Conservation (phyloP, 2,113 vertebrate species). For the Burhinus bistriatus region DNA sequence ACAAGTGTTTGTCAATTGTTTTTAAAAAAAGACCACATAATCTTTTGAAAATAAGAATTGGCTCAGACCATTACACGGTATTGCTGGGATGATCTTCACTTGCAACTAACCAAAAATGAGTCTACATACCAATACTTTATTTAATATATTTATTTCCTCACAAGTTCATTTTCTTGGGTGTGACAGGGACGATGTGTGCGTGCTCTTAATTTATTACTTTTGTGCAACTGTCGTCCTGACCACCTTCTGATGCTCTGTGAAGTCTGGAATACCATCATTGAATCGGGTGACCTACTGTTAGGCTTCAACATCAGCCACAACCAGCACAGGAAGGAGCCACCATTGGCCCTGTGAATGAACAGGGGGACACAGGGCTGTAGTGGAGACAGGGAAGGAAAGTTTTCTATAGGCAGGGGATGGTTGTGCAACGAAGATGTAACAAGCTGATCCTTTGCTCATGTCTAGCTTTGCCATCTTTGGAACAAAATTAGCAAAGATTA, state of each 20-base stretch:
- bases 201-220: not conserved
- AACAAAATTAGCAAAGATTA: not conserved
- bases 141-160: not conserved
- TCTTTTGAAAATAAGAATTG: not conserved
- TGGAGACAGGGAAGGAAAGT: not conserved
- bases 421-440: not conserved
- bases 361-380: not conserved
- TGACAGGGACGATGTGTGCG: not conserved
- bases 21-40: not conserved
- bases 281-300: not conserved
- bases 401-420: not conserved
- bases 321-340: not conserved
- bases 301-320: not conserved
- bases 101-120: not conserved
- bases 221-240: not conserved
- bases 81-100: not conserved
- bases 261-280: not conserved
- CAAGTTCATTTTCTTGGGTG: not conserved
- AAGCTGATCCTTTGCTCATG: not conserved
- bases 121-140: not conserved
- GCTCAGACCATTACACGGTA: not conserved
- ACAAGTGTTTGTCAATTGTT: not conserved
- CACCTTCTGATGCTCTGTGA: not conserved
- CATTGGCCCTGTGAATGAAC: rapidly evolving
- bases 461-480: not conserved